phyloP scores from a whole-genome alignment of 1,140 invertebrate species.

The Tachypleus tridentatus region DNA sequence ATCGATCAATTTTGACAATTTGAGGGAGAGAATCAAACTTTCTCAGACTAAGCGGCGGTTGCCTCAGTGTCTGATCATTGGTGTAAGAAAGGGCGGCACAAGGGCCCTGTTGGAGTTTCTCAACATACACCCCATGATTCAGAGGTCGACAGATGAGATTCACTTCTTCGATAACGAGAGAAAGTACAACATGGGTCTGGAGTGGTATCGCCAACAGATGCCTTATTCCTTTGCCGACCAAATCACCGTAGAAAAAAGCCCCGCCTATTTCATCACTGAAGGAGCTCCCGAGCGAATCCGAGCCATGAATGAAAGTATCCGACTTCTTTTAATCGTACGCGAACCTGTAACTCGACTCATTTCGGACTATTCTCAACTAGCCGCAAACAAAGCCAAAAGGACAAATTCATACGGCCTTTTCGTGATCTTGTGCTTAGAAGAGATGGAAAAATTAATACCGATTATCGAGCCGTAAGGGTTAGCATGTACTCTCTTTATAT shows the following conservation, averaged over 20 bases:
- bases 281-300: slow-evolving; percentile 32
- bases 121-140: slow-evolving; percentile 35
- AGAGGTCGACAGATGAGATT: slow-evolving; percentile 35
- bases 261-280: slow-evolving; percentile 37
- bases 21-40: slow-evolving; percentile 15
- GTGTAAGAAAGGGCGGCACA: slow-evolving; percentile 38
- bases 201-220: slow-evolving; percentile 40
- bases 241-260: slow-evolving; percentile 41
- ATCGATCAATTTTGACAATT: slow-evolving; percentile 9
- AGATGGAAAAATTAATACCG: slow-evolving; percentile 68
- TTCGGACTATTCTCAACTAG: slow-evolving; percentile 42
- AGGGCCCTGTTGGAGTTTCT: slow-evolving; percentile 39
- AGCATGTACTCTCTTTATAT: slow-evolving; percentile 75
- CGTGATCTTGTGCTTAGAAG: slow-evolving; percentile 56
- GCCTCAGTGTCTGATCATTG: slow-evolving; percentile 39
- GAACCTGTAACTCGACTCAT: slow-evolving; percentile 45
- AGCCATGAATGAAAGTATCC: slow-evolving; percentile 39
- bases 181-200: slow-evolving; percentile 33
- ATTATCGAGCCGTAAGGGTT: slow-evolving; percentile 61
- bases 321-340: slow-evolving; percentile 42
- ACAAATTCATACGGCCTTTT: slow-evolving; percentile 37
- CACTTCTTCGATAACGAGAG: slow-evolving; percentile 39
- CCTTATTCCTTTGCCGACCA: slow-evolving; percentile 36
- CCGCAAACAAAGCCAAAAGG: slow-evolving; percentile 19
- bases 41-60: slow-evolving; percentile 27